Evolutionary conservation across 2,113 vertebrate species (phyloP).

Genomic region (Numenius arquata): DNA sequence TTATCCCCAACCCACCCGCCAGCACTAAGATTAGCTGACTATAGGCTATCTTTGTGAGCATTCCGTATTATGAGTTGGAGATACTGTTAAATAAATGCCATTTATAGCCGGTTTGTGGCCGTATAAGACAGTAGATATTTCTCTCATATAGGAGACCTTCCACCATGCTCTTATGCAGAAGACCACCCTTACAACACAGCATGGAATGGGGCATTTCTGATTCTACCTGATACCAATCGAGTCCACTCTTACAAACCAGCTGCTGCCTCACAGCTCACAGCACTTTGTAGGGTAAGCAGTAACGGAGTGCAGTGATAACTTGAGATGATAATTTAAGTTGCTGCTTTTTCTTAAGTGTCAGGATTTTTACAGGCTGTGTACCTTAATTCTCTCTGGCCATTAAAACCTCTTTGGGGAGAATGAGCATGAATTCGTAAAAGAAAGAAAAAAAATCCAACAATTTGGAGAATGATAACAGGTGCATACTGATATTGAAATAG

Average conservation of each 20-base stretch:
- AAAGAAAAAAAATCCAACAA: not conserved
- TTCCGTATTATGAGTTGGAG: not conserved
- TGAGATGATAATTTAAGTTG: conserved; percentile 1
- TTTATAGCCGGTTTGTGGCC: not conserved
- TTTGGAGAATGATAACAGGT: not conserved
- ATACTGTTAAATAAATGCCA: not conserved
- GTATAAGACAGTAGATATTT: not conserved
- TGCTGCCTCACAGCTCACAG: conserved; percentile 6
- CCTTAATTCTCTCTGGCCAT: conserved; percentile 1
- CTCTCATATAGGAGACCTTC: not conserved
- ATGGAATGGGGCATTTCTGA: not conserved
- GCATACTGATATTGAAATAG: conserved; percentile 17
- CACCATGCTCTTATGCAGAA: not conserved
- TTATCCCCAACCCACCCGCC: not conserved
- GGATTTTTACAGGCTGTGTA: conserved; percentile 17
- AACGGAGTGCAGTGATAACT: not conserved
- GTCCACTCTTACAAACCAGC: not conserved
- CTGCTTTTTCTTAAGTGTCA: not conserved
- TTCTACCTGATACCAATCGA: not conserved
- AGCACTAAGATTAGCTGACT: not conserved
- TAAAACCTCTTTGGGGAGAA: conserved; percentile 22
- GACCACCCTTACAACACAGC: not conserved
- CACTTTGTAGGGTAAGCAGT: not conserved
- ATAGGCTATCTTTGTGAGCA: not conserved
- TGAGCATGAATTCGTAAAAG: not conserved